Base-by-base conservation (phyloP, 2,888 invertebrate genomes). In the Pantelozetes paolii region DNA sequence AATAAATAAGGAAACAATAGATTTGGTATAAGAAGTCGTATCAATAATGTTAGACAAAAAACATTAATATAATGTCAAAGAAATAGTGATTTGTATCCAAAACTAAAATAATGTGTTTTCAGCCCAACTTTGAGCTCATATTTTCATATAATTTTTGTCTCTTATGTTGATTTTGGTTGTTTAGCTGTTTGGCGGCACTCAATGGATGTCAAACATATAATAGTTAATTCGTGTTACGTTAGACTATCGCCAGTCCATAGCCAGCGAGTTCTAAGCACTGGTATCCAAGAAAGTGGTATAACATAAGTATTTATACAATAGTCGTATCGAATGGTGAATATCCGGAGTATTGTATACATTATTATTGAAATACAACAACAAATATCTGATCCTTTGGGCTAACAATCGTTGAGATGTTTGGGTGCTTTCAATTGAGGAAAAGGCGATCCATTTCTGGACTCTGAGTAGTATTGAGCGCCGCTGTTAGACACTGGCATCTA, bases 311-410 rank as follows among this genome's bases (percentile, higher is more conserved):
- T 45, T 45, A 45, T 45, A 45, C 45, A 45, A 45, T 45, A 45
- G 45, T 45, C n/a, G 45, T 45, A 45, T 18, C 15, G 45, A 45
- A 45, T 45, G 15, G 54, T 18, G 54, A 18, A 54, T 54, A 54
- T 20, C 20, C 54, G 54, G 26, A 54, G 5, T 23, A 54, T 11
- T 23, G 23, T 23, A 54, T 26, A 54, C 54, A 54, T 23, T 26
- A 54, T 23, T 26, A 54, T 2, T 23, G 26, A 2, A 8, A 23
- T 8, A 54, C 8, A 54, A 20, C n/a, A 20, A 54, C 40, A 50
- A 50, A 54, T 23, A 54, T 54, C 23, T 54, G 54, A 54, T 54
- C 54, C 54, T n/a, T 54, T 54, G n/a, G 11, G 23, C 54, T 54
- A 54, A 54, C 26, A 20, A 23, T 54, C 23, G 20, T 6, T 20